These are phyloP conservation scores for Ciconia maguari DNA, from an alignment of 2,113 vertebrate species.

Conservation along the genomic window DNA sequence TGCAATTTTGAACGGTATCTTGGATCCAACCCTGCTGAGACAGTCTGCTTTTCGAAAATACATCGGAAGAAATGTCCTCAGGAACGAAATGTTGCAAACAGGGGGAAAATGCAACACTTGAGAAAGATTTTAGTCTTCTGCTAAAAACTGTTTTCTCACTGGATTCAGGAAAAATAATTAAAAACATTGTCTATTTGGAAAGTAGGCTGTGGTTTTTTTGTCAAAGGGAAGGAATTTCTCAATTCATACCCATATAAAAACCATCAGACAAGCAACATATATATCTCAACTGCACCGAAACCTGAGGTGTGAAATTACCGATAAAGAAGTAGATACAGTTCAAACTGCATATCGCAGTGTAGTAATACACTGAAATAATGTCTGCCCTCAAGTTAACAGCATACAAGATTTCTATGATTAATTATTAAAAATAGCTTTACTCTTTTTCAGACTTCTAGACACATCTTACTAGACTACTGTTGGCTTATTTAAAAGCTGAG, in stretches of 20 bases:
- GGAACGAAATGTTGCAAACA: background rate
- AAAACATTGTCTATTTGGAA: background rate
- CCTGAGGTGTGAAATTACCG: background rate
- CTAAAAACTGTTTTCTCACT: background rate
- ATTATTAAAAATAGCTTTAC: background rate
- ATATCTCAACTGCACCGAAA: background rate
- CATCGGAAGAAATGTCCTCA: background rate
- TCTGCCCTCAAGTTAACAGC: background rate
- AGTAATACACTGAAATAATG: background rate
- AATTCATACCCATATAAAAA: background rate
- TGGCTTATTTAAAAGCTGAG: background rate
- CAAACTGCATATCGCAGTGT: background rate
- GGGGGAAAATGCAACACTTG: background rate
- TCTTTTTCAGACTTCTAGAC: background rate
- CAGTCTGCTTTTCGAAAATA: background rate
- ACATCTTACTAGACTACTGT: constrained; percentile 14
- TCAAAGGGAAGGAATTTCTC: background rate
- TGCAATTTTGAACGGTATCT: fast-evolving
- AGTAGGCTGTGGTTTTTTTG: background rate
- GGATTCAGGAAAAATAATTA: background rate
- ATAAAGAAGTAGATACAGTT: background rate
- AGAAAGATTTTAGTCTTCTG: background rate
- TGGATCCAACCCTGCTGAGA: background rate
- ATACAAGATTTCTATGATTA: background rate
- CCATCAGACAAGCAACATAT: background rate